Percentiles rank a stretch among this genome's conserved stretches.
Evolutionary conservation across 2,113 vertebrate genomes (phyloP).

Genomic region (Ictidomys tridecemlineatus): DNA sequence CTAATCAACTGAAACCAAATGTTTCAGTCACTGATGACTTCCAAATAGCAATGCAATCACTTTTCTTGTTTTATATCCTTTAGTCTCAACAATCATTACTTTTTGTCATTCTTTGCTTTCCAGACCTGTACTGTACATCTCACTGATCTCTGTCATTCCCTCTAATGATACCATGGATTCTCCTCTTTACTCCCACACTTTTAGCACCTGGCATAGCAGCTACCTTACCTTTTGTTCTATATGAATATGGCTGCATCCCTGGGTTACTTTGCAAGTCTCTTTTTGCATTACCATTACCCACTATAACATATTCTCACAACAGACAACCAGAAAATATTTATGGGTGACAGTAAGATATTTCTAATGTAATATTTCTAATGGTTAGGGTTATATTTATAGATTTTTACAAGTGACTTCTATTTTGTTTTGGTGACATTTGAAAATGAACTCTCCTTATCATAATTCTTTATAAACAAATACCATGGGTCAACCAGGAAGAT

Average conservation of each 20-base stretch:
- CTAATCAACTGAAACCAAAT: neutral
- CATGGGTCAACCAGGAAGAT: neutral
- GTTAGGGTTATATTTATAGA: neutral
- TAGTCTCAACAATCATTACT: neutral
- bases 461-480: neutral
- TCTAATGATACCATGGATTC: neutral
- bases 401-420: neutral
- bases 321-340: neutral
- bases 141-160: neutral
- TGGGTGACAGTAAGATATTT: neutral
- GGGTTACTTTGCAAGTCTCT: neutral
- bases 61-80: neutral
- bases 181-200: neutral
- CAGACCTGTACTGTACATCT: neutral
- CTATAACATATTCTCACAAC: neutral
- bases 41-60: neutral
- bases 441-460: neutral
- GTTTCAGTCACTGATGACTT: neutral
- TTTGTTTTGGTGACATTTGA: neutral
- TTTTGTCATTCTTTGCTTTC: neutral
- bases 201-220: neutral
- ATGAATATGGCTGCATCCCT: neutral
- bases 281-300: neutral
- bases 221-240: neutral
- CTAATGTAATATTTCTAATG: neutral